Evolutionary conservation across 1,140 invertebrate genomes (phyloP).

Genomic region (Harlomillsia oculata): DNA sequence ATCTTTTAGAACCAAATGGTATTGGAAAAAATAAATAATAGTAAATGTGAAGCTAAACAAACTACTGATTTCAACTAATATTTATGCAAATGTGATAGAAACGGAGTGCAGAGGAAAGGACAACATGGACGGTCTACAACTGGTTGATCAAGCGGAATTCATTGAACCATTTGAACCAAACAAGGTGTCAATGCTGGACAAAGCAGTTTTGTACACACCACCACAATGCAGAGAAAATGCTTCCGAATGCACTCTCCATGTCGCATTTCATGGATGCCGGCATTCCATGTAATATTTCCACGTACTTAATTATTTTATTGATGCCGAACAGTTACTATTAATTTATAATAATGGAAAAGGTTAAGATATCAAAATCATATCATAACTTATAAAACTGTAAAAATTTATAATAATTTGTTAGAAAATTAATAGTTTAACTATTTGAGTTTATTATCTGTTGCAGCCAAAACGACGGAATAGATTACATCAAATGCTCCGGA

Average conservation of each 20-base stretch:
- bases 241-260: constrained; percentile 12
- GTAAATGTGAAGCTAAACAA: background rate
- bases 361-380: too few species aligned
- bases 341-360: too few species aligned
- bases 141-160: constrained; percentile 18
- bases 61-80: background rate
- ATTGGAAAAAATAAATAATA: background rate
- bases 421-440: background rate
- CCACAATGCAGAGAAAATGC: constrained; percentile 14
- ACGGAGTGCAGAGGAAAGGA: background rate
- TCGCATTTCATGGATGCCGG: constrained; percentile 18
- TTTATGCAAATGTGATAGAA: background rate
- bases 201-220: constrained; percentile 20
- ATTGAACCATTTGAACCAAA: constrained; percentile 4
- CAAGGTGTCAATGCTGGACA: constrained; percentile 11
- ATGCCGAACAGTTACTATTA: too few species aligned
- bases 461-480: constrained; percentile 23
- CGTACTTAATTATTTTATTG: background rate
- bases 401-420: background rate
- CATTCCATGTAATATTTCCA: constrained; percentile 20
- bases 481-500: constrained; percentile 21
- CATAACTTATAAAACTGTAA: background rate
- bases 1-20: constrained; percentile 11
- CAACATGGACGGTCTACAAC: constrained; percentile 2
- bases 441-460: background rate